Evolutionary conservation across 37 sponge, comb jelly and placozoan species (phyloP), one percentile per base, ranked within the genome.

Genomic region (Halichondria panicea): DNA sequence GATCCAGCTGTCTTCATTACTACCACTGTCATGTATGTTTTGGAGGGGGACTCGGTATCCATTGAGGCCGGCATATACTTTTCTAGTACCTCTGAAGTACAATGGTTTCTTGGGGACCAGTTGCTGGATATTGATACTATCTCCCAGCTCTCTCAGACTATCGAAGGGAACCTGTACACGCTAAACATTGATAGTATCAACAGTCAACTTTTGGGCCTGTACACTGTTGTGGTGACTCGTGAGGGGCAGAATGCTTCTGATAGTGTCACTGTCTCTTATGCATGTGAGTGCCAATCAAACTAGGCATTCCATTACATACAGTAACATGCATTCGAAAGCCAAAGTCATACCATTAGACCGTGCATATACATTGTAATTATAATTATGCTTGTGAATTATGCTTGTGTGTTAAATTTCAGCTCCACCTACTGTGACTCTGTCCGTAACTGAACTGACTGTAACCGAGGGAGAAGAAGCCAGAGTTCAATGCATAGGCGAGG

Each of bases 1-100:
- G 44, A 42, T 32, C 58, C 61, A 44, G 74, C 37, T 36, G 41
- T 74, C 38, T 61, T 54, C 57, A 59, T 74, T 22, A 3, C 59
- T 1, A 28, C 31, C 3, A 25, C 15, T 25, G 19, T 59, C 32
- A 21, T 13, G 19, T 59, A 42, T n/a, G 41, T 39, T 18, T 34
- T 39, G 30, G 34, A 30, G 19, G 74, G 61, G 24, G 25, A 22
- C 61, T 44, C 61, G 18, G 31, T 30, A 0, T 4, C 43, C 38
- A 38, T 74, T 9, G 56, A 19, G 5, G 74, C 74, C 44, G 13
- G 32, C 15, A 22, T 56, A 30, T 40, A 36, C 45, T 35, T 39
- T 61, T 43, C 70, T 7, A 50, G 8, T 19, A 50, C 53, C 15
- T 36, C 44, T 24, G 30, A 19, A 2, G 30, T 70, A 2, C 9